phyloP scores from a whole-genome alignment of 2,888 invertebrate species.

The Lathronympha strigana region DNA sequence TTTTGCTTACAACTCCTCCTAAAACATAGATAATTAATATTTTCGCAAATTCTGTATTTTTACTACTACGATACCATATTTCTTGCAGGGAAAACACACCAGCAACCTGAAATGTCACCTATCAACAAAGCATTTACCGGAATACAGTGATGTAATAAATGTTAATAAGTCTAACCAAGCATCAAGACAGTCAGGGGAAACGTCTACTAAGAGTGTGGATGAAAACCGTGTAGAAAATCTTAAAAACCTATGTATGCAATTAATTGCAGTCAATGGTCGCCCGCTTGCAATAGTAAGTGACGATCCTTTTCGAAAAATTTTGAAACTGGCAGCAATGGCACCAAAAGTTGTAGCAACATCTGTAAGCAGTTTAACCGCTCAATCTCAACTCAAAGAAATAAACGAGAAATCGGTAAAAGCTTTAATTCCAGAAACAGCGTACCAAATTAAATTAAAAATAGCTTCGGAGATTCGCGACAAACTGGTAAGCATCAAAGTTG shows the following conservation, averaged over 20 bases:
- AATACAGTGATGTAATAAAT: constrained; percentile 2
- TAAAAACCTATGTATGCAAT: constrained; percentile 3
- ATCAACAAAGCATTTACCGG: constrained; percentile 10
- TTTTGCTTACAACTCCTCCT: too few species aligned
- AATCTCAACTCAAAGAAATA: background rate
- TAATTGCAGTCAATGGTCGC: constrained; percentile 12
- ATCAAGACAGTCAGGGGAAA: background rate
- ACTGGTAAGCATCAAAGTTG: constrained; percentile 4
- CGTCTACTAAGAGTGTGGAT: too few species aligned
- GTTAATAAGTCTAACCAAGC: constrained; percentile 1
- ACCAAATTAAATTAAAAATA: constrained; percentile 8
- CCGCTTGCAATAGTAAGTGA: constrained; percentile 16
- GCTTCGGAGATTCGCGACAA: background rate
- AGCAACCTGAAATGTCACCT: constrained; percentile 6
- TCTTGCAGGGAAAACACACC: constrained; percentile 15
- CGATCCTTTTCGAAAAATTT: constrained; percentile 2
- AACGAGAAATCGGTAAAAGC: background rate
- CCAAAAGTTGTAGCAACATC: too few species aligned
- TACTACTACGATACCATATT: too few species aligned
- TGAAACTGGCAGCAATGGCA: constrained; percentile 13
- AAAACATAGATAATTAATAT: too few species aligned
- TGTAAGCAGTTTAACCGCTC: too few species aligned
- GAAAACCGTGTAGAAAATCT: constrained; percentile 5
- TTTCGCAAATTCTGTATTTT: too few species aligned
- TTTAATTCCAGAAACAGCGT: background rate